Evolutionary conservation across 2,888 invertebrate genomes (phyloP), one percentile per base, ranked within the genome.

Genomic region (Monochamus alternatus): DNA sequence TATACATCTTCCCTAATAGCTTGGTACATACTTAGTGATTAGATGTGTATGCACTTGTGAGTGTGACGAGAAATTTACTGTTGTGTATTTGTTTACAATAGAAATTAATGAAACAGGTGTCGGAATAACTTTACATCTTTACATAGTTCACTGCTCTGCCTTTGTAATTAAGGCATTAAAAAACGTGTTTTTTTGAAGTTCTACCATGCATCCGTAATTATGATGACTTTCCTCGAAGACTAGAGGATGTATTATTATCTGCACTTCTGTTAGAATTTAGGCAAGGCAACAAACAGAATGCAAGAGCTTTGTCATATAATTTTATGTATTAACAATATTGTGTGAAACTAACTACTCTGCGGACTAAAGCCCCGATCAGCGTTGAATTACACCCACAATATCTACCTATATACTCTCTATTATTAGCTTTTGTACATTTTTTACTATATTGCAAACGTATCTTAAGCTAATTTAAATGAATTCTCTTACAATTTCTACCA

Each of bases 61-160:
- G 55, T 55, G 5, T 14, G 55, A 55, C 14, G 55, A 55, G 55
- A 55, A 55, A 55, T 55, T 55, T 55, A 55, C 55, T 55, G 55
- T 55, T 55, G 55, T 55, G n/a, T 55, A 55, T 55, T 55, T 55
- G 55, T 55, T 55, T 55, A 55, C 55, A 55, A 55, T 55, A 55
- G 55, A 55, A 55, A 55, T 55, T 55, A 55, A 55, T 55, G 55
- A 55, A 55, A 55, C 55, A 55, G 55, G 55, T 55, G 55, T 55
- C 22, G 55, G 55, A 55, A 55, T 55, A 55, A 55, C 55, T 55
- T 55, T 55, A 55, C 55, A 55, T 55, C 55, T 55, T 55, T 55
- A 55, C 55, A 55, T 55, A 55, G 55, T 55, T 55, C 55, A 55
- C n/a, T 55, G 55, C 55, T 55, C 55, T 55, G 55, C 55, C 55